Conservation (phyloP, 2,113 vertebrate genomes). For the Embiotoca jacksoni region DNA sequence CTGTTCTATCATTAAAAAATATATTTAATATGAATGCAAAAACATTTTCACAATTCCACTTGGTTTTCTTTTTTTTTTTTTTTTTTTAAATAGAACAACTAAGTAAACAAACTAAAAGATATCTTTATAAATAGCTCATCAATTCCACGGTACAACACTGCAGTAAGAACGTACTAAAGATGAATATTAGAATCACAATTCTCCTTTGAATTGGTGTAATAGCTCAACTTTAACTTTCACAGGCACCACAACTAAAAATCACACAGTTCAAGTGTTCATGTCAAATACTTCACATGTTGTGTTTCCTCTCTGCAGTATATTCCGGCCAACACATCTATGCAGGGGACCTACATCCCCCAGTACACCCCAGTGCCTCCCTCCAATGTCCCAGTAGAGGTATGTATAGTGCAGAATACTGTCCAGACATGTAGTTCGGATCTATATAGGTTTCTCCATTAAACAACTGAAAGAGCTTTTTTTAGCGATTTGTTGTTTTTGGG, state of each 20-base stretch:
- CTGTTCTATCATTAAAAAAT: too few species aligned
- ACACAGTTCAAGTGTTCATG: neutral
- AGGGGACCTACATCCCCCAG: constrained; percentile 92
- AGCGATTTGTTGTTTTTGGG: constrained; percentile 1
- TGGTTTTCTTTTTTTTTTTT: too few species aligned
- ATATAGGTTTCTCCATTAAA: neutral
- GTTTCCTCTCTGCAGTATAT: constrained; percentile 84
- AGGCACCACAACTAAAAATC: neutral
- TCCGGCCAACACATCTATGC: constrained; percentile 90
- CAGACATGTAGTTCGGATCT: neutral
- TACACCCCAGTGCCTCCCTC: constrained; percentile 90
- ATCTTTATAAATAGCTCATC: too few species aligned
- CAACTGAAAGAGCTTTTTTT: neutral
- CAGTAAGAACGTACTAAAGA: too few species aligned
- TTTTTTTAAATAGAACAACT: too few species aligned
- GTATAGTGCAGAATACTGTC: constrained; percentile 26
- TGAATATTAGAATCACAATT: too few species aligned
- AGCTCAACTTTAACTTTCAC: too few species aligned
- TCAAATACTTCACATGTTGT: constrained; percentile 12
- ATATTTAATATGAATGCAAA: too few species aligned
- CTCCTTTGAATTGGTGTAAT: too few species aligned
- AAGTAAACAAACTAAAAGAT: too few species aligned
- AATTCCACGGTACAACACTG: too few species aligned
- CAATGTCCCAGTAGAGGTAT: constrained; percentile 89
- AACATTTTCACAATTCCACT: too few species aligned